Evolutionary conservation across 2,888 invertebrate species (phyloP).

Genomic region (Harmothoe impar): DNA sequence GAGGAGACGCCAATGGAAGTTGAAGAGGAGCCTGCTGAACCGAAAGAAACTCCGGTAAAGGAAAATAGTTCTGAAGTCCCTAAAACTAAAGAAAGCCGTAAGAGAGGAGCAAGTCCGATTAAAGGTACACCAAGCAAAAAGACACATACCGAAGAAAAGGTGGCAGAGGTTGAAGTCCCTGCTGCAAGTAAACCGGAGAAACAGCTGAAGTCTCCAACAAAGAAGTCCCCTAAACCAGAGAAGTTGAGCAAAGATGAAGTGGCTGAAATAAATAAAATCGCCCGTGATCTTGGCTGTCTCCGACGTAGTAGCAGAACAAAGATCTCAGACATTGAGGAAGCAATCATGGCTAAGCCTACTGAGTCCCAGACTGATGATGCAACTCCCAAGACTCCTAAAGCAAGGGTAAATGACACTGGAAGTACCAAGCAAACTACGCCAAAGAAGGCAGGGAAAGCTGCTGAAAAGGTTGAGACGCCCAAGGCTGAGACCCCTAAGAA

Average conservation of each 20-base stretch:
- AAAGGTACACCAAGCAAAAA: conserved; percentile 9
- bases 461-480: neutral
- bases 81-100: neutral
- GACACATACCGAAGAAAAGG: neutral
- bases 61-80: neutral
- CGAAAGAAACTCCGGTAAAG: neutral
- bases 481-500: neutral
- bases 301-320: conserved; percentile 28
- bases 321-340: neutral
- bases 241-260: conserved; percentile 42
- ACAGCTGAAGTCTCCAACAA: neutral
- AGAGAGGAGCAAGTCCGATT: neutral
- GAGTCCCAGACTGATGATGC: neutral
- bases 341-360: neutral
- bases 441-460: neutral
- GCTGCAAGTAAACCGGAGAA: neutral
- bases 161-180: neutral
- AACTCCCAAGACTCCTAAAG: neutral
- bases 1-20: conserved; percentile 15
- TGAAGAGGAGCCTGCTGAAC: neutral
- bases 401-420: neutral
- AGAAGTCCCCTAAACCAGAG: conserved; percentile 34
- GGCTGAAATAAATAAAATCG: conserved; percentile 28
- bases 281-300: conserved; percentile 36
- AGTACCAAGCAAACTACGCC: neutral